A percentile compares a stretch with the other conserved stretches of the same genome.
Conservation (phyloP, 2,888 invertebrate species). For the Scelioninae gen. 1 region DNA sequence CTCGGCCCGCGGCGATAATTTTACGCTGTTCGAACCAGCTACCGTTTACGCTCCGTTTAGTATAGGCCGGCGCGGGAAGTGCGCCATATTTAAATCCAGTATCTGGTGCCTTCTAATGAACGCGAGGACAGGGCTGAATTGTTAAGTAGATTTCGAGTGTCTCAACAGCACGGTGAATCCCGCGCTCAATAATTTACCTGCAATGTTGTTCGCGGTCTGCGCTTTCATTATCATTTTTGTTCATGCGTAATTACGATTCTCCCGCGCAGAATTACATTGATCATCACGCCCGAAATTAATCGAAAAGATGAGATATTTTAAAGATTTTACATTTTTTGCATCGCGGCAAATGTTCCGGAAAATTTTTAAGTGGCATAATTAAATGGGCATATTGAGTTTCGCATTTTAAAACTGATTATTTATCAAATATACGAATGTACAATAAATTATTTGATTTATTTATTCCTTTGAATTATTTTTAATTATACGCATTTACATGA, state of each 20-base stretch:
- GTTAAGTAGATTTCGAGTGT: constrained; percentile 47
- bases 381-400: background rate
- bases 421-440: no score
- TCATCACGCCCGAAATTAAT: background rate
- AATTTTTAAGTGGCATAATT: constrained; percentile 5
- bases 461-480: no score
- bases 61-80: constrained; percentile 35
- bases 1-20: constrained; percentile 32
- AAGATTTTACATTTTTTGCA: background rate
- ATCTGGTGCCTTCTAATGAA: constrained; percentile 35
- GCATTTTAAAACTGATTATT: no score
- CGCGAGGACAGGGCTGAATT: constrained; percentile 39
- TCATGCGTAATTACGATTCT: constrained; percentile 9
- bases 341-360: background rate
- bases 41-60: constrained; percentile 55
- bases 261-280: background rate
- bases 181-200: background rate
- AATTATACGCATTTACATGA: no score
- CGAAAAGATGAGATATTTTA: background rate
- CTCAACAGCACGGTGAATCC: background rate
- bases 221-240: constrained; percentile 21
- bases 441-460: no score
- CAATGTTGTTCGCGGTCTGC: constrained; percentile 3
- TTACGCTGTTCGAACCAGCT: constrained; percentile 45
- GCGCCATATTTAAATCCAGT: constrained; percentile 50